A percentile compares a stretch with the other conserved stretches of the same genome.
These are phyloP conservation scores for Corella eumyota DNA, from an alignment of 23 tunicate species.

Conservation along the genomic window DNA sequence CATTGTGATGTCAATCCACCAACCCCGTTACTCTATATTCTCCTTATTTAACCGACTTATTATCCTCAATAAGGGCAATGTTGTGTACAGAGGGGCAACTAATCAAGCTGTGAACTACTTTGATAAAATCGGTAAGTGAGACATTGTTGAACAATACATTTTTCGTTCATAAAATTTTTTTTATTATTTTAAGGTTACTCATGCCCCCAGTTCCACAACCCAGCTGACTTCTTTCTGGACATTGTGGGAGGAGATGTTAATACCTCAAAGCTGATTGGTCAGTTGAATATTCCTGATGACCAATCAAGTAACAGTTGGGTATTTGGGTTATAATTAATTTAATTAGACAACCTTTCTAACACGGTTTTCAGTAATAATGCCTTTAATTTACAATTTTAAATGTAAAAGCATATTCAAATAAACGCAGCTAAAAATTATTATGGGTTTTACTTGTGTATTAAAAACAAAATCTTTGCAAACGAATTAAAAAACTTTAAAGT, in stretches of 20 bases:
- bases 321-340: too few relatives aligned
- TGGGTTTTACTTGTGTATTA: too few relatives aligned
- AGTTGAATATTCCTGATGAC: too few relatives aligned
- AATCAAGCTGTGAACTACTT: constrained; percentile 55
- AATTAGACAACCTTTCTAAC: too few relatives aligned
- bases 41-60: constrained; percentile 74
- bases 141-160: not conserved
- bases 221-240: constrained; percentile 63
- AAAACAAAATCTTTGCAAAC: too few relatives aligned
- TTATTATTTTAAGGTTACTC: too few relatives aligned
- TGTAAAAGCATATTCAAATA: too few relatives aligned
- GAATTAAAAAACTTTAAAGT: too few relatives aligned
- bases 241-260: constrained; percentile 57
- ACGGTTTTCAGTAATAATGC: too few relatives aligned
- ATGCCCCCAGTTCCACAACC: constrained; percentile 58
- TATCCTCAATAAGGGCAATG: constrained; percentile 45
- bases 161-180: not conserved
- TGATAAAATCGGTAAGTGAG: constrained; percentile 51
- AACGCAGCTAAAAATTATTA: too few relatives aligned
- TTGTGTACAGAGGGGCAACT: constrained; percentile 71
- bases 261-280: constrained; percentile 40
- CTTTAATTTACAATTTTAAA: too few relatives aligned
- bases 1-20: constrained; percentile 86
- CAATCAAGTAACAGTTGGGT: too few relatives aligned
- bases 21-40: constrained; percentile 88